A percentile compares a stretch with the other conserved stretches of the same genome.
Conservation (phyloP, 2,888 invertebrate genomes). For the Drosophila mimetica region DNA sequence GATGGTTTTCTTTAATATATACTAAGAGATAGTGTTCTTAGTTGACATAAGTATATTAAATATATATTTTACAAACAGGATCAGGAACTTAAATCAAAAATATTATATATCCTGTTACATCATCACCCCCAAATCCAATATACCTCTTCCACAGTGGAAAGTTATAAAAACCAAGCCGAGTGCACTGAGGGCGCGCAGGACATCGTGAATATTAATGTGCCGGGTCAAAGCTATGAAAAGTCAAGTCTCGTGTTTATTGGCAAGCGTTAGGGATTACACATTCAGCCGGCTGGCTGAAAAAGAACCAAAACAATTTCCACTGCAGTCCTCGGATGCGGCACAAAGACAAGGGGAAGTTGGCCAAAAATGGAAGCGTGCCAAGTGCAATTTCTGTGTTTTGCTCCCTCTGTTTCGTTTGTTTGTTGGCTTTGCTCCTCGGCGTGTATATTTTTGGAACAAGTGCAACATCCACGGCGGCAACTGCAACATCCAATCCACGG, state of each 20-base stretch:
- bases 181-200: constrained; percentile 42
- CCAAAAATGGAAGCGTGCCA: constrained; percentile 78
- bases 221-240: constrained; percentile 36
- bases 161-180: constrained; percentile 6
- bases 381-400: constrained; percentile 48
- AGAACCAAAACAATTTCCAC: constrained; percentile 37
- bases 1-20: no score
- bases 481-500: constrained; percentile 29
- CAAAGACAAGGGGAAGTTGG: constrained; percentile 56
- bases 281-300: constrained; percentile 14
- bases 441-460: constrained; percentile 73
- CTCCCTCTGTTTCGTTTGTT: constrained; percentile 17
- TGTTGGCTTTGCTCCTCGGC: constrained; percentile 28
- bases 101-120: not conserved
- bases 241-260: constrained; percentile 44
- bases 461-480: constrained; percentile 49
- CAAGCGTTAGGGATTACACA: constrained; percentile 22
- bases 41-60: no score
- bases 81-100: no score
- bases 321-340: constrained; percentile 48
- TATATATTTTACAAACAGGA: no score
- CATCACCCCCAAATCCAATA: not conserved
- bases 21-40: no score
- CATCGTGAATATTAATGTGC: constrained; percentile 67
- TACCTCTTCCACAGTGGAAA: not conserved